Base-by-base conservation (phyloP, 2,888 invertebrate genomes). In the Bursaphelenchus okinawaensis region DNA sequence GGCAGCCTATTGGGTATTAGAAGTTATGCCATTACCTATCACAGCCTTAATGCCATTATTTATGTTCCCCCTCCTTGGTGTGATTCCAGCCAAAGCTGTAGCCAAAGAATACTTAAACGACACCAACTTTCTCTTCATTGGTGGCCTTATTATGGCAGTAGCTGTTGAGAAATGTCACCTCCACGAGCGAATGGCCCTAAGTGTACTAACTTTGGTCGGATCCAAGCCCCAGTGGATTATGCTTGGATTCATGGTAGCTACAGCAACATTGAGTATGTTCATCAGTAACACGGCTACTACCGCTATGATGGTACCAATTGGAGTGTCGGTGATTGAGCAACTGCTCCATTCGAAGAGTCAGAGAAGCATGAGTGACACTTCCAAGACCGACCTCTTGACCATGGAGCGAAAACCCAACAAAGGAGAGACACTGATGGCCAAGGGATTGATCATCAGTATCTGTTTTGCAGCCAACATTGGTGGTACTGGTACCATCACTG, bases 211-310 rank as follows among this genome's bases (percentile, higher is more conserved):
- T 28, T 62, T 72, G 40, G 79, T 77, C 9, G 79, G 79, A n/a
- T 76, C 76, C 12, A 68, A 79, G 55, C 79, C 79, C 1, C 70
- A 68, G 52, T 71, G 75, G 77, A 78, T 81, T 23, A 80, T 81
- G 81, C 72, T 78, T 16, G 81, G 81, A 24, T 81, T 81, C 59
- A 81, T 81, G 81, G 57, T 54, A 0, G 78, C 76, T 19, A 81
- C 81, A 4, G 79, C 77, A 1, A 71, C 78, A 50, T 69, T 80
- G 7, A 63, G 63, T 9, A 84, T 84, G 83, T 84, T 84, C 83
- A 83, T 84, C 57, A 83, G 82, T 67, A 84, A 84, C 76, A 84
- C 84, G 0, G 84, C 84, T 22, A 84, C 76, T 3, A 70, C 76
- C n/a, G 76, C 76, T 24, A 72, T 76, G 74, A 75, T 76, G 73